A percentile compares a stretch with the other conserved stretches of the same genome.
phyloP scores from a whole-genome alignment of 2,888 invertebrate genomes.

The Icerya purchasi region DNA sequence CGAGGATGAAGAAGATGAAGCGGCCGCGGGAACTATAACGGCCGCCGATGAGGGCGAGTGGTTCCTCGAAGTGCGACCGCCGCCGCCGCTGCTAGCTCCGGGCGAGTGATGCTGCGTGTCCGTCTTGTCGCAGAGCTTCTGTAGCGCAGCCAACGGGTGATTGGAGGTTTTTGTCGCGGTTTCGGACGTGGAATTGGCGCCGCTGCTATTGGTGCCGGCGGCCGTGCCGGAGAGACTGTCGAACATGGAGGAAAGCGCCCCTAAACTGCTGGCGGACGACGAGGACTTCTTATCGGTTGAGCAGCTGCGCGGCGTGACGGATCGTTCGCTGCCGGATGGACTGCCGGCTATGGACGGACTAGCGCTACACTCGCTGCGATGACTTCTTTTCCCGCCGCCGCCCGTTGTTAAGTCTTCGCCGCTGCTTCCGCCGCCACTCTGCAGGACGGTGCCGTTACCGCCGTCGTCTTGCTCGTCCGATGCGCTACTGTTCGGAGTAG shows the following conservation, averaged over 20 bases:
- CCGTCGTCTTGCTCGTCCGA: constrained; percentile 15
- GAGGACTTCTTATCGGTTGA: constrained; percentile 32
- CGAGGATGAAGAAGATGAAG: no score
- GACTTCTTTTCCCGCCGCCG: not conserved
- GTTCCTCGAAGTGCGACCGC: constrained; percentile 18
- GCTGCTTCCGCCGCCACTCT: constrained; percentile 15
- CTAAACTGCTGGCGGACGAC: constrained; percentile 36
- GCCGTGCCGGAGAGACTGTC: constrained; percentile 41
- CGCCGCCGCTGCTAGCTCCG: constrained; percentile 17
- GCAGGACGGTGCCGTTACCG: constrained; percentile 2
- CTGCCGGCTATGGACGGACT: constrained; percentile 29
- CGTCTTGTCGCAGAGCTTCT: constrained; percentile 88
- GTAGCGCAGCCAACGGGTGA: constrained; percentile 82
- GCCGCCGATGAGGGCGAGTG: constrained; percentile 19
- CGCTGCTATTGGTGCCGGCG: constrained; percentile 27
- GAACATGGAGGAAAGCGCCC: constrained; percentile 75
- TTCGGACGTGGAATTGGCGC: constrained; percentile 39
- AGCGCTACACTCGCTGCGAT: constrained; percentile 29
- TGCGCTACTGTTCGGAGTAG: constrained; percentile 23
- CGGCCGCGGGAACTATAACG: no score
- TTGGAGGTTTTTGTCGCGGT: constrained; percentile 52
- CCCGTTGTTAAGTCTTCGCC: constrained; percentile 17
- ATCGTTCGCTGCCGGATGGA: constrained; percentile 49
- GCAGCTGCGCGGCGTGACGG: constrained; percentile 47
- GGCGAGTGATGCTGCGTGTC: constrained; percentile 42